phyloP scores from a whole-genome alignment of 2,113 vertebrate species.

The Spea bombifrons region DNA sequence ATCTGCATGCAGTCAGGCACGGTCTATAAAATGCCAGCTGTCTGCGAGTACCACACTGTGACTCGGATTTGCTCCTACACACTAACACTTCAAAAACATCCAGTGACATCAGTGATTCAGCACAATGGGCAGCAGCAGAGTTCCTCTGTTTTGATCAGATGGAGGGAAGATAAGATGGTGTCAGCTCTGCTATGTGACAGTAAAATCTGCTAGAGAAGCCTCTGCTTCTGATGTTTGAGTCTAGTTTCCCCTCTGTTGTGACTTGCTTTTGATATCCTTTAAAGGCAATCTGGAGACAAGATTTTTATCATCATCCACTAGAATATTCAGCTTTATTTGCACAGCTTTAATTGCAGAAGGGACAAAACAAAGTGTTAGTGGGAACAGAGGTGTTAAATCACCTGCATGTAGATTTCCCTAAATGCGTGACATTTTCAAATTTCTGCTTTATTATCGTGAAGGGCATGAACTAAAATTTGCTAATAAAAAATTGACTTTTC shows the following conservation, averaged over 20 bases:
- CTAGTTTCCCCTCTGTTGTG: not conserved
- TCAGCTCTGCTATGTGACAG: constrained; percentile 10
- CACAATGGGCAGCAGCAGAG: constrained; percentile 10
- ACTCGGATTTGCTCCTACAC: constrained; percentile 19
- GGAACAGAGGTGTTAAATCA: no score
- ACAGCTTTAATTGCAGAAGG: no score
- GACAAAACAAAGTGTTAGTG: no score
- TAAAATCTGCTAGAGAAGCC: not conserved
- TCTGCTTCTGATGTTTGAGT: not conserved
- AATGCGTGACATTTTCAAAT: no score
- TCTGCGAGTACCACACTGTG: constrained; percentile 4
- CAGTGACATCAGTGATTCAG: constrained; percentile 1
- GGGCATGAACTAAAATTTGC: no score
- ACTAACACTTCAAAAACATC: constrained; percentile 15
- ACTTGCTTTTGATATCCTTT: not conserved
- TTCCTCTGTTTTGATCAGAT: constrained; percentile 18
- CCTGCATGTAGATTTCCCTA: no score
- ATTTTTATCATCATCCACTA: not conserved
- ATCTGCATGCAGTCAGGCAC: constrained; percentile 14
- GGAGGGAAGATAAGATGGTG: constrained; percentile 15
- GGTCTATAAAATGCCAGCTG: constrained; percentile 18
- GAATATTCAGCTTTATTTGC: no score
- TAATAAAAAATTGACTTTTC: no score
- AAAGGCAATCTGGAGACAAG: not conserved
- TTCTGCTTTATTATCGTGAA: no score